Evolutionary conservation across 2,797 vertebrate genomes (phyloP).

Genomic region (Valencia hispanica): DNA sequence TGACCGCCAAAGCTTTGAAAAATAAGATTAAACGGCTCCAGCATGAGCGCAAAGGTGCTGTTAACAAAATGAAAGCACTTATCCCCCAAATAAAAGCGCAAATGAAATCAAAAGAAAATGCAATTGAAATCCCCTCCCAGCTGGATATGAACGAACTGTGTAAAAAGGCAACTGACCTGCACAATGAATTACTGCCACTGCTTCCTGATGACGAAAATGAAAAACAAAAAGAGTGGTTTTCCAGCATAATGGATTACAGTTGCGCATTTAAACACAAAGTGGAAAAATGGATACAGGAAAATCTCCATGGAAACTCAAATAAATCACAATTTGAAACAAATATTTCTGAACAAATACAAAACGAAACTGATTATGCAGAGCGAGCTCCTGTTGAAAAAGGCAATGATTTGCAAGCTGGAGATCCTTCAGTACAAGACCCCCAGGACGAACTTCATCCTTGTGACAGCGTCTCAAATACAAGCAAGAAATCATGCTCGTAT

Average conservation of each 20-base stretch:
- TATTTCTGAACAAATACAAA: not conserved
- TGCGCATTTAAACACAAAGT: no score
- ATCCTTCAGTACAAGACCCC: not conserved
- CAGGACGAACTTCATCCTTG: not conserved
- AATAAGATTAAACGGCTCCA: slow-evolving; percentile 3
- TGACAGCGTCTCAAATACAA: not conserved
- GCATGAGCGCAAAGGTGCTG: slow-evolving; percentile 12
- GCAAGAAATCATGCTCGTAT: not conserved
- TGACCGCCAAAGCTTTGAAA: not conserved
- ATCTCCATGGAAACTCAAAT: slow-evolving; percentile 4
- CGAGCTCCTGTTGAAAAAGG: not conserved
- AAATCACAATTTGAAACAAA: slow-evolving; percentile 6
- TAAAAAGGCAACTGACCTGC: not conserved
- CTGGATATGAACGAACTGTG: not conserved
- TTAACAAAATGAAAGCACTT: slow-evolving; percentile 18
- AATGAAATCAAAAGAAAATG: slow-evolving; percentile 20
- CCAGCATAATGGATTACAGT: no score
- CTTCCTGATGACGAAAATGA: no score
- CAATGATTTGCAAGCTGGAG: not conserved
- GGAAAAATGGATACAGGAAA: slow-evolving; percentile 10
- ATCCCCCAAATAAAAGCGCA: slow-evolving; percentile 9
- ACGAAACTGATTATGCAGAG: not conserved
- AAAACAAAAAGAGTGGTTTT: no score
- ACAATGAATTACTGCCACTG: no score
- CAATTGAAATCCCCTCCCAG: not conserved